A percentile compares a stretch with the other conserved stretches of the same genome.
phyloP scores from a whole-genome alignment of 92 coral and sea anemone genomes.

The Bergia puertoricense region DNA sequence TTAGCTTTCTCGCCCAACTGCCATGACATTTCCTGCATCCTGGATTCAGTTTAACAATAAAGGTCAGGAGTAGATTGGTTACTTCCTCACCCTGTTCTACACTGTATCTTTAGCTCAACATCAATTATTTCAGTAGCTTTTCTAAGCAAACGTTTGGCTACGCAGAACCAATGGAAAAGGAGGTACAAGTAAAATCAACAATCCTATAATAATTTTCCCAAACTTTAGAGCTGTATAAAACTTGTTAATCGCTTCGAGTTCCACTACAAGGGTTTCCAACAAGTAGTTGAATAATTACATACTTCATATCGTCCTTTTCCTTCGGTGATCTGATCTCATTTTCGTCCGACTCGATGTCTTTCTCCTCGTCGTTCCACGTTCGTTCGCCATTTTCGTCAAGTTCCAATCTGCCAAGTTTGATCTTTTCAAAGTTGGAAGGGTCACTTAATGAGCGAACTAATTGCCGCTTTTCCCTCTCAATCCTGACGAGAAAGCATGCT shows the following conservation, averaged over 20 bases:
- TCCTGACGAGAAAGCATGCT: slow-evolving; percentile 6
- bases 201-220: no score
- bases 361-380: background rate
- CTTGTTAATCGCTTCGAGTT: no score
- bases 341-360: slow-evolving; percentile 15
- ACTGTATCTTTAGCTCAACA: no score
- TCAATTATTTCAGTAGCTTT: background rate
- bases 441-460: slow-evolving; percentile 63
- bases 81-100: background rate
- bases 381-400: slow-evolving; percentile 26
- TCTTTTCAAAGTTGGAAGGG: slow-evolving; percentile 60
- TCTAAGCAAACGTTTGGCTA: no score
- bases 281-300: background rate
- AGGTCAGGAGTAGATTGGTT: background rate
- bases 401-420: slow-evolving; percentile 42
- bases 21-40: slow-evolving; percentile 66
- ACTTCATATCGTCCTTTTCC: slow-evolving; percentile 26
- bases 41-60: slow-evolving; percentile 21
- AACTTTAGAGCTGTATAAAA: no score
- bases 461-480: slow-evolving; percentile 52
- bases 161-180: no score
- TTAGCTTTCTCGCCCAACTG: slow-evolving; percentile 43
- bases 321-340: slow-evolving; percentile 16
- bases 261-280: no score
- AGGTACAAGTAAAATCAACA: no score